Percentiles rank a stretch among this genome's conserved stretches.
Conservation (phyloP, 2,888 invertebrate species). For the Allacma fusca region DNA sequence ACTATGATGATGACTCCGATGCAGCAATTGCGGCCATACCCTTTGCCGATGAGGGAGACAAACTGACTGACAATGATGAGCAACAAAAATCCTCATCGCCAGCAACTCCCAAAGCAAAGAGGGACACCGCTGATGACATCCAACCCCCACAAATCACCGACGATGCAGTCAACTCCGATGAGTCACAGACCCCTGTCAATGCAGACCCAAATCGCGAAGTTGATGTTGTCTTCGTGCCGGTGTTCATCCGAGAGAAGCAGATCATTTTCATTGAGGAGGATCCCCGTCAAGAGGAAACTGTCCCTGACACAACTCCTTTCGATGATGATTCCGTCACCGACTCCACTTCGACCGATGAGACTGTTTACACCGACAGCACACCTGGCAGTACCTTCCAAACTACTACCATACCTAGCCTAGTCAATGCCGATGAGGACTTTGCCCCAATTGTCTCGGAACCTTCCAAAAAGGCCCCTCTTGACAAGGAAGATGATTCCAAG, state of each 20-base stretch:
- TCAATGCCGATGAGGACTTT: constrained; percentile 16
- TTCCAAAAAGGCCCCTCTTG: not conserved
- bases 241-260: constrained; percentile 6
- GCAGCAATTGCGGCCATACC: constrained; percentile 4
- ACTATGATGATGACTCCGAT: constrained; percentile 10
- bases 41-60: not conserved
- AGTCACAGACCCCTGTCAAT: not conserved
- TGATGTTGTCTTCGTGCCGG: constrained; percentile 22
- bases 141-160: too few relatives aligned
- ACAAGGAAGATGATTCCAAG: not conserved
- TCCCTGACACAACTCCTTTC: not conserved
- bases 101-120: not conserved
- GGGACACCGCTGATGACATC: not conserved
- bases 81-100: not conserved
- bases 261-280: constrained; percentile 25
- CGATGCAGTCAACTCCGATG: not conserved
- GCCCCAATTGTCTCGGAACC: not conserved
- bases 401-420: not conserved
- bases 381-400: not conserved
- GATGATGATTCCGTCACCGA: not conserved
- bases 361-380: not conserved
- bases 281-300: not conserved
- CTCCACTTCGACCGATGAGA: not conserved
- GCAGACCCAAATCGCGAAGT: not conserved
- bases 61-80: constrained; percentile 3